Percentiles rank a stretch among this genome's conserved stretches.
These are phyloP conservation scores for Pelecanus crispus DNA, from an alignment of 2,113 vertebrate species.

Conservation along the genomic window DNA sequence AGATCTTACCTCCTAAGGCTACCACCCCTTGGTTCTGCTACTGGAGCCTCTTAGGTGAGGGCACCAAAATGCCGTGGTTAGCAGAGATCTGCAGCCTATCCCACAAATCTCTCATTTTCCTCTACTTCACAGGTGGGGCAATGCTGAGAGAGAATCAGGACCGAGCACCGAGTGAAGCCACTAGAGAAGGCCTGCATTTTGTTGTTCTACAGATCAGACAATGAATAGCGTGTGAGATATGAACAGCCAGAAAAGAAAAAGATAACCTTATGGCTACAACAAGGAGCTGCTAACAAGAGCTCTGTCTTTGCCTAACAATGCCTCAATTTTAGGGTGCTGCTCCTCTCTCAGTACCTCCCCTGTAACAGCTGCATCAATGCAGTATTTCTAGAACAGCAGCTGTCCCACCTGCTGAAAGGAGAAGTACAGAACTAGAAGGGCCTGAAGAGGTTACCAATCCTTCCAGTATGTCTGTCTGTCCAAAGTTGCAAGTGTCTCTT, in stretches of 20 bases:
- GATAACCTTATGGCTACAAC: neutral
- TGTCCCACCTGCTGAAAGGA: neutral
- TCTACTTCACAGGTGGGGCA: neutral
- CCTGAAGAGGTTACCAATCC: neutral
- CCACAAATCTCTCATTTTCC: accelerated
- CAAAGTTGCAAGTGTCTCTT: neutral
- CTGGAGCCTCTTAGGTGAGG: neutral
- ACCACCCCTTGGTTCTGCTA: neutral
- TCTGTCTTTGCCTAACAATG: neutral
- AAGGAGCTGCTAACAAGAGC: neutral
- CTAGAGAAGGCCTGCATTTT: neutral
- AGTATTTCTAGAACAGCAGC: neutral
- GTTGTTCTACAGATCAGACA: neutral
- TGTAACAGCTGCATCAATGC: neutral
- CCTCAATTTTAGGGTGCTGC: neutral
- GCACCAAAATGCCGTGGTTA: neutral
- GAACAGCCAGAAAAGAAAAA: neutral
- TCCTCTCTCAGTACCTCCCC: neutral
- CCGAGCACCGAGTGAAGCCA: neutral
- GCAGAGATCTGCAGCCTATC: neutral
- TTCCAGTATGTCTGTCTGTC: neutral
- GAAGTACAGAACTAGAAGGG: neutral
- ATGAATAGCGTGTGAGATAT: accelerated
- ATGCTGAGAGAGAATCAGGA: neutral
- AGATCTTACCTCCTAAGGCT: neutral